Conservation (phyloP, 2,797 vertebrate species). For the Hyperoplus lanceolatus region DNA sequence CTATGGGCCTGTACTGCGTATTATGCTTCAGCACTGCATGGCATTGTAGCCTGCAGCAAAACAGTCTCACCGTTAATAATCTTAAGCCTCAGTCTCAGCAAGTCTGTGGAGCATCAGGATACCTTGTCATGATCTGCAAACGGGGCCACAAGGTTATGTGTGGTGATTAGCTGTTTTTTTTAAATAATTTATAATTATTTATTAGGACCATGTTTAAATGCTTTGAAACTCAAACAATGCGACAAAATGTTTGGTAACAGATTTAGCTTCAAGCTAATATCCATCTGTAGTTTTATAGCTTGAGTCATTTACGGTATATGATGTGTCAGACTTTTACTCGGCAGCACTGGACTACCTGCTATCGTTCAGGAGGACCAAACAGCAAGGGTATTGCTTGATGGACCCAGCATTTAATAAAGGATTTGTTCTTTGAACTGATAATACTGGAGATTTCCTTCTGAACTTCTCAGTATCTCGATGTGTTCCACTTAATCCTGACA, state of each 20-base stretch:
- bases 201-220: no score
- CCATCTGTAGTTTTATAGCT: constrained; percentile 39
- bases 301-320: constrained; percentile 49
- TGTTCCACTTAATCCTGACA: constrained; percentile 45
- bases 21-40: constrained; percentile 48
- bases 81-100: constrained; percentile 22
- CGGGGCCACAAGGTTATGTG: constrained; percentile 43
- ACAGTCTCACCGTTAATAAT: constrained; percentile 43
- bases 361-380: constrained; percentile 25
- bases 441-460: constrained; percentile 34
- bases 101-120: constrained; percentile 34
- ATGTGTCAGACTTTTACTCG: constrained; percentile 61
- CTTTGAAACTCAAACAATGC: no score
- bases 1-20: constrained; percentile 21
- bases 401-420: constrained; percentile 31
- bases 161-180: constrained; percentile 31
- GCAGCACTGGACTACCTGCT: constrained; percentile 34
- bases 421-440: constrained; percentile 42
- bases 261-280: no score
- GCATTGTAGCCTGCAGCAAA: constrained; percentile 43
- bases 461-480: constrained; percentile 35
- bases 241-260: no score
- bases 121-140: constrained; percentile 43
- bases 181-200: no score
- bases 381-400: constrained; percentile 15